phyloP scores from a whole-genome alignment of 2,888 invertebrate genomes.

The Dyspetes luteomarginatus region DNA sequence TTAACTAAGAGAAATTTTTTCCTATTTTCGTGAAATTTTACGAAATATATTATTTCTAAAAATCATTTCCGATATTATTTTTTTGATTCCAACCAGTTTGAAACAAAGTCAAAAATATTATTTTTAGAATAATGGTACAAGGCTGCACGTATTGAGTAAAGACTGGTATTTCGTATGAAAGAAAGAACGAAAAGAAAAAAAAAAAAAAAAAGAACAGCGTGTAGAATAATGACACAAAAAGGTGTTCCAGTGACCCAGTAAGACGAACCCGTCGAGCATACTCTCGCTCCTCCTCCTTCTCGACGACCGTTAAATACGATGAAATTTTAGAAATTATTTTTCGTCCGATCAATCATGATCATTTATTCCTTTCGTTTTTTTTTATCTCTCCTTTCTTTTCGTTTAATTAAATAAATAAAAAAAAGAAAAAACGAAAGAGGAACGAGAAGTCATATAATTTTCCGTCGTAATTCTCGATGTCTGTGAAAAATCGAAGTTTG shows the following conservation, averaged over 20 bases:
- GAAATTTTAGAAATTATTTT: constrained; percentile 54
- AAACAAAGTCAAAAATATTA: too few relatives aligned
- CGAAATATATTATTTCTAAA: too few relatives aligned
- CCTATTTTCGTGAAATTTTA: too few relatives aligned
- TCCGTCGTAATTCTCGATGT: constrained; percentile 19
- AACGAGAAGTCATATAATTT: too few relatives aligned
- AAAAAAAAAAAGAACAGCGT: constrained; percentile 25
- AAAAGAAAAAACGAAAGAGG: background rate
- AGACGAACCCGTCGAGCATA: constrained; percentile 25
- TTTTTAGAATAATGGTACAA: too few relatives aligned
- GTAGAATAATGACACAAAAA: constrained; percentile 54
- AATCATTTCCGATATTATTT: too few relatives aligned
- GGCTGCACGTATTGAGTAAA: too few relatives aligned
- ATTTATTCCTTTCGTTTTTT: constrained; percentile 1
- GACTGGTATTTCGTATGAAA: background rate
- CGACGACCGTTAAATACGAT: constrained; percentile 40
- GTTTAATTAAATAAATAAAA: background rate
- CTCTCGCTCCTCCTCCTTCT: constrained; percentile 42
- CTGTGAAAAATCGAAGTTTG: background rate
- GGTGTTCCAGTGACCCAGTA: constrained; percentile 65
- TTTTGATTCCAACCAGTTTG: too few relatives aligned
- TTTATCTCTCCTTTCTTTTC: constrained; percentile 10
- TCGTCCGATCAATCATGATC: constrained; percentile 19
- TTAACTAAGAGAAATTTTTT: too few relatives aligned
- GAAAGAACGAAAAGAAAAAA: constrained; percentile 16